Percentiles rank a stretch among this genome's conserved stretches.
phyloP scores from a whole-genome alignment of 2,888 invertebrate species.

The Penaeus monodon region DNA sequence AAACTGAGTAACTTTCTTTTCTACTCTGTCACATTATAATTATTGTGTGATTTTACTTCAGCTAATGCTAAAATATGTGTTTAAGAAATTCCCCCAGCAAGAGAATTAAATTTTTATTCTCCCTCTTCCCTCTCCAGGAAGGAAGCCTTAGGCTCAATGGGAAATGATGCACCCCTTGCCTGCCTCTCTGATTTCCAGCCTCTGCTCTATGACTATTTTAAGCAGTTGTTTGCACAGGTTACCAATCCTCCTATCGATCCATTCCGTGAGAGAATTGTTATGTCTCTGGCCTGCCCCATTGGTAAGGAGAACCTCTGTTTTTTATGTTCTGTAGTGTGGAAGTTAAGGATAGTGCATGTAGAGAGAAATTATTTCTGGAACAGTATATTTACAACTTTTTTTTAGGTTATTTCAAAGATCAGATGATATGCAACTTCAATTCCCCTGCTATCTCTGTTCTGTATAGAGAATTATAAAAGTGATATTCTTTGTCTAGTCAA shows the following conservation, averaged over 20 bases:
- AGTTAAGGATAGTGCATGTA: too few relatives aligned
- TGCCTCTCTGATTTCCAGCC: slow-evolving; percentile 97
- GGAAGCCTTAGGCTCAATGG: slow-evolving; percentile 99
- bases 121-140: slow-evolving; percentile 77
- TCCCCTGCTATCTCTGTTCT: too few relatives aligned
- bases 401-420: too few relatives aligned
- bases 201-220: slow-evolving; percentile 95
- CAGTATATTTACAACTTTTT: too few relatives aligned
- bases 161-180: slow-evolving; percentile 97
- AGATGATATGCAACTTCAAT: too few relatives aligned
- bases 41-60: neutral
- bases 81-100: too few relatives aligned
- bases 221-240: slow-evolving; percentile 97
- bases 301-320: slow-evolving; percentile 72
- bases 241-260: slow-evolving; percentile 99
- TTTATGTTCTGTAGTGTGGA: too few relatives aligned
- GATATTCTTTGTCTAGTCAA: too few relatives aligned
- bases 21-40: neutral
- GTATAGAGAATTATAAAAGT: too few relatives aligned
- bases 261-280: slow-evolving; percentile 97
- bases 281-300: slow-evolving; percentile 96
- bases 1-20: neutral
- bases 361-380: too few relatives aligned
- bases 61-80: too few relatives aligned
- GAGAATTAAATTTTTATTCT: neutral